These are phyloP conservation scores for Melanitta fusca DNA, from an alignment of 2,797 vertebrate species.

Conservation along the genomic window DNA sequence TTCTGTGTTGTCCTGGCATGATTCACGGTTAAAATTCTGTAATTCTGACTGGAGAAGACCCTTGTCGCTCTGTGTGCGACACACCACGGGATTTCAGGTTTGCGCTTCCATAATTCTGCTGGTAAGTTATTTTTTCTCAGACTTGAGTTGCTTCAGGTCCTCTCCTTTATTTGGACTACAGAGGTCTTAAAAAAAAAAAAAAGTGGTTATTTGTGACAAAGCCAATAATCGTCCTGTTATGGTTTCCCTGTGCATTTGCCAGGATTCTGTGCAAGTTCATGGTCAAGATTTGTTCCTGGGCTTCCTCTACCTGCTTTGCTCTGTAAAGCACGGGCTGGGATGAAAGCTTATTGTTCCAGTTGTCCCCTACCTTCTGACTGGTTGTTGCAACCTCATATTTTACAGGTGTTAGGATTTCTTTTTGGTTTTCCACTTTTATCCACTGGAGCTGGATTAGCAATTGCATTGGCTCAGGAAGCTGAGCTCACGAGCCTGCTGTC, in stretches of 20 bases:
- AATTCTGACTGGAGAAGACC: neutral
- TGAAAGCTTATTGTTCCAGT: neutral
- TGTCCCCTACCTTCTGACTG: neutral
- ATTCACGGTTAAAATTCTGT: neutral
- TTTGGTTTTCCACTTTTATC: slow-evolving; percentile 17
- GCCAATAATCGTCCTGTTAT: neutral
- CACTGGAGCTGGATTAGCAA: slow-evolving; percentile 7
- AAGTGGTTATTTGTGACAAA: accelerated
- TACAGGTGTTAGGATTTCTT: neutral
- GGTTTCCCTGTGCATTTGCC: neutral
- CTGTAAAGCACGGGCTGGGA: neutral
- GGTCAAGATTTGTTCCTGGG: neutral
- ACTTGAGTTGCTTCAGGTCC: neutral
- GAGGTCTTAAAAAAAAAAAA: neutral
- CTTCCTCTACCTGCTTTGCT: neutral
- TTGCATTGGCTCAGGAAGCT: neutral
- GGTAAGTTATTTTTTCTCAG: neutral
- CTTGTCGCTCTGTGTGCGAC: neutral
- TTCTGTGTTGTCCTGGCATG: neutral
- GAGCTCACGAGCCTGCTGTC: slow-evolving; percentile 17
- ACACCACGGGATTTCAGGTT: neutral
- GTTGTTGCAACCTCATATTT: slow-evolving; percentile 12
- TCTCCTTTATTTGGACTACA: neutral
- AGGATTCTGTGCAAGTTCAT: neutral
- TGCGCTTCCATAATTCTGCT: neutral